These are phyloP conservation scores for Pteronura brasiliensis DNA, from an alignment of 2,113 vertebrate species.

Conservation along the genomic window DNA sequence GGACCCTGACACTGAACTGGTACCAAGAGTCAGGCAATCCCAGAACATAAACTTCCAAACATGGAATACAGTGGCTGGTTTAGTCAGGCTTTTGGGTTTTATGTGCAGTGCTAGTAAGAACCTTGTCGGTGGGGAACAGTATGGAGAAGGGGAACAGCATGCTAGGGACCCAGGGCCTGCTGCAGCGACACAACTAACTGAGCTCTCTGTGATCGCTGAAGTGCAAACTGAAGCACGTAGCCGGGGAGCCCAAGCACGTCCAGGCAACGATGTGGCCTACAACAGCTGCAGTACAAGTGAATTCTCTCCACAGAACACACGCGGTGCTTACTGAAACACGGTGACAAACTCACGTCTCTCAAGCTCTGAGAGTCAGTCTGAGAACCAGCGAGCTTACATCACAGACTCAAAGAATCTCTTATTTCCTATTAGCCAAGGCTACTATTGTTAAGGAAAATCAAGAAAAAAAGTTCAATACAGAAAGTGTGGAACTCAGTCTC, in stretches of 20 bases:
- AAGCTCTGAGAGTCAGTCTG: not conserved
- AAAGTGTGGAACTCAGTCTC: not conserved
- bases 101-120: not conserved
- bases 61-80: not conserved
- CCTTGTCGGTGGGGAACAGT: not conserved
- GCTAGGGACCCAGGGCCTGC: not conserved
- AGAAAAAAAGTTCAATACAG: not conserved
- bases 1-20: not conserved
- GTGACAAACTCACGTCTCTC: not conserved
- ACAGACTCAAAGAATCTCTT: not conserved
- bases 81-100: not conserved
- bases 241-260: not conserved
- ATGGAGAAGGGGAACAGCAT: not conserved
- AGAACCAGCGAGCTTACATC: not conserved
- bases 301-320: not conserved
- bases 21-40: not conserved
- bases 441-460: not conserved
- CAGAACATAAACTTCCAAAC: not conserved
- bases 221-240: not conserved
- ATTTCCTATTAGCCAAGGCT: not conserved
- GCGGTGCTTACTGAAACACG: not conserved
- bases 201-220: not conserved
- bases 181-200: not conserved
- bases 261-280: not conserved
- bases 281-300: not conserved